Conservation (phyloP, 2,113 vertebrate species). For the Scatophagus argus region DNA sequence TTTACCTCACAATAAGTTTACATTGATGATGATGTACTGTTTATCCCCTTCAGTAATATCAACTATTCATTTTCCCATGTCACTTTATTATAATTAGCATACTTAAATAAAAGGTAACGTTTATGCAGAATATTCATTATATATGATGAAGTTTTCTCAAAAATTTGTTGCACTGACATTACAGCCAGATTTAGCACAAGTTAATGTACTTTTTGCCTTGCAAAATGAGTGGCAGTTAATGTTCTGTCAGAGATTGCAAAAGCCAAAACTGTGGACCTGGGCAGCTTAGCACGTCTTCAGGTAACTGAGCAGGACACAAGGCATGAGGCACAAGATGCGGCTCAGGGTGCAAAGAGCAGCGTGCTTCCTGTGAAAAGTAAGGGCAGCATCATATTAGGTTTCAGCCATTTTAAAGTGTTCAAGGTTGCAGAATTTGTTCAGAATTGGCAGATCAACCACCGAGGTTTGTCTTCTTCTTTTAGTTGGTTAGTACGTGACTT, state of each 20-base stretch:
- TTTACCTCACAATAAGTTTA: background rate
- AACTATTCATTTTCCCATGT: background rate
- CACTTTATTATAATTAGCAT: background rate
- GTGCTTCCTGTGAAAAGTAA: slow-evolving; percentile 38
- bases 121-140: background rate
- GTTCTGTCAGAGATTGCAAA: background rate
- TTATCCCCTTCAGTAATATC: too few species aligned
- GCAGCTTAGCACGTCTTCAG: slow-evolving; percentile 15
- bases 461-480: slow-evolving; percentile 58
- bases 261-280: background rate
- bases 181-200: background rate
- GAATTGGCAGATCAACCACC: slow-evolving; percentile 29
- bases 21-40: too few species aligned
- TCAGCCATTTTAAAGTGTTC: slow-evolving; percentile 60
- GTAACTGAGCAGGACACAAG: slow-evolving; percentile 14
- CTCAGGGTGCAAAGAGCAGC: slow-evolving; percentile 41
- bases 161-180: too few species aligned
- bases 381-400: slow-evolving; percentile 63
- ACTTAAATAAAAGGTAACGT: background rate
- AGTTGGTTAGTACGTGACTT: slow-evolving; percentile 39
- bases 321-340: slow-evolving; percentile 42
- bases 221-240: slow-evolving; percentile 10
- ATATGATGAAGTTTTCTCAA: too few species aligned
- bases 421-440: background rate
- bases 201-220: slow-evolving; percentile 2